These are phyloP conservation scores for Drosophila micromelanica DNA, from an alignment of 1,140 invertebrate species.

Conservation along the genomic window DNA sequence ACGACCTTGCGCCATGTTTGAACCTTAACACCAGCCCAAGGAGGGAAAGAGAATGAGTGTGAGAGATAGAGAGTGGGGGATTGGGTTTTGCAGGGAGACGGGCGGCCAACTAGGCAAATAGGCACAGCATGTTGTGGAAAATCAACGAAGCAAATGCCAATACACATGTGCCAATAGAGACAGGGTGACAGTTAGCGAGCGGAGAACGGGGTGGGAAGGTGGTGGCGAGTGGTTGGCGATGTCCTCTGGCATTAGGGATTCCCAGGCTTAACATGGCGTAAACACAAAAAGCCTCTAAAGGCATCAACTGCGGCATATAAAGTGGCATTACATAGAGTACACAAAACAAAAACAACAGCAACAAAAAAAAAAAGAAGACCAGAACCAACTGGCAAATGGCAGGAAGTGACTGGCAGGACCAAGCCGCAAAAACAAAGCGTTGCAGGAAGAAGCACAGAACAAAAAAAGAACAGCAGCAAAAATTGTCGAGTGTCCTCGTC, in stretches of 20 bases:
- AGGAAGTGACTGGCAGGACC: conserved; percentile 59
- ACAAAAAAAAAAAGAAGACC: conserved; percentile 2
- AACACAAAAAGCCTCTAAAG: conserved; percentile 83
- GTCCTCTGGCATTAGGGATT: conserved; percentile 77
- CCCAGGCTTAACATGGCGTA: conserved; percentile 81
- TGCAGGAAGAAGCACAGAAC: conserved; percentile 16
- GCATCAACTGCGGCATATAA: conserved; percentile 83
- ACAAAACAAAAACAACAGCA: conserved; percentile 32
- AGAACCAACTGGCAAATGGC: conserved; percentile 62
- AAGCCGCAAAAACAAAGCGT: conserved; percentile 74
- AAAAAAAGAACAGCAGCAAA: neutral
- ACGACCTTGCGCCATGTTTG: conserved; percentile 80
- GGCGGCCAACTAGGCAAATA: conserved; percentile 76
- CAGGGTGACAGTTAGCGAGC: conserved; percentile 14
- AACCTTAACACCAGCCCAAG: conserved; percentile 70
- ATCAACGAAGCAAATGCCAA: conserved; percentile 82
- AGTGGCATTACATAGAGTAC: conserved; percentile 77
- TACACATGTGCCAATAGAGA: conserved; percentile 70
- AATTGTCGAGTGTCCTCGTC: conserved; percentile 75
- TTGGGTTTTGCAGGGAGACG: conserved; percentile 8
- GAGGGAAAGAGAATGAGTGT: conserved; percentile 6
- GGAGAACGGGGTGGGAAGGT: neutral
- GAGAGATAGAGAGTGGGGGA: neutral
- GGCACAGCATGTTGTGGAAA: conserved; percentile 74
- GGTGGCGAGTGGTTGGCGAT: conserved; percentile 25